phyloP scores from a whole-genome alignment of 1,140 invertebrate species.

The Solenopsis invicta region DNA sequence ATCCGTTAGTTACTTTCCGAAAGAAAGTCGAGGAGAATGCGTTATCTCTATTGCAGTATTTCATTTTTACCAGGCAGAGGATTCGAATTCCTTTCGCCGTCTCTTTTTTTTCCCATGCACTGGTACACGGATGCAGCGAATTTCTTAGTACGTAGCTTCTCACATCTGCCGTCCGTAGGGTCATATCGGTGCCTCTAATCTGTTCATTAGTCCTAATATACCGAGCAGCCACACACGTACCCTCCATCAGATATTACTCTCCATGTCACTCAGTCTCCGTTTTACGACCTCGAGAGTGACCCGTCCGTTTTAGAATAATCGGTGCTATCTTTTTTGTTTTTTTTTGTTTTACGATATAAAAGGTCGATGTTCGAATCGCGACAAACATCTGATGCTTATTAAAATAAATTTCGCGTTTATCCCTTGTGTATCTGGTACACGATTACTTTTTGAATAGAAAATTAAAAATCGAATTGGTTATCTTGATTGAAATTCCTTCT shows the following conservation, averaged over 20 bases:
- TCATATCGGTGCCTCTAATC: constrained; percentile 80
- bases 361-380: neutral
- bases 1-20: neutral
- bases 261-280: constrained; percentile 76
- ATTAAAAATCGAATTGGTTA: neutral
- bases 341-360: neutral
- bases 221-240: constrained; percentile 77
- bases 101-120: neutral
- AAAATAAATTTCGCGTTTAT: constrained; percentile 8
- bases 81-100: constrained; percentile 2
- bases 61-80: neutral
- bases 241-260: constrained; percentile 75
- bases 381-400: neutral
- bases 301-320: constrained; percentile 16
- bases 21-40: neutral
- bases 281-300: constrained; percentile 70
- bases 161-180: constrained; percentile 42
- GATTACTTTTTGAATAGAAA: neutral
- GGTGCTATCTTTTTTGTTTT: neutral
- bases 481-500: neutral
- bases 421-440: neutral
- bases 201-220: constrained; percentile 85
- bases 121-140: neutral
- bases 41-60: neutral
- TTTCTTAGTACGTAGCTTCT: neutral